Percentiles rank a stretch among this genome's conserved stretches.
phyloP scores from a whole-genome alignment of 1,140 invertebrate species.

The Sweltsa coloradensis region DNA sequence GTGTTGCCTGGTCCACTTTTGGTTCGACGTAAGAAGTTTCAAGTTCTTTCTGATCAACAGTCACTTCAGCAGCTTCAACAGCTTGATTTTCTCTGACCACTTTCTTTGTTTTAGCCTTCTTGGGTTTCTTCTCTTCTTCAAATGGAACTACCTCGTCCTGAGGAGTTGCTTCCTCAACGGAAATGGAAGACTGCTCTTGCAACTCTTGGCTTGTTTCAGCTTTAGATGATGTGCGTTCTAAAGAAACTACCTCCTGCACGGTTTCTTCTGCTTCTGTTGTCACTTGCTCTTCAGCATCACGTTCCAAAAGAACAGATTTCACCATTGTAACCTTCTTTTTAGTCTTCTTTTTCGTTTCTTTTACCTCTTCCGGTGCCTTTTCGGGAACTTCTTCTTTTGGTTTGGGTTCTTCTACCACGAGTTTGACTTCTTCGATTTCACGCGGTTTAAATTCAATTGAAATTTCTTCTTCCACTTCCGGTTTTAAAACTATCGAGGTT shows the following conservation, averaged over 20 bases:
- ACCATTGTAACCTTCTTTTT: background rate
- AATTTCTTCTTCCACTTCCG: background rate
- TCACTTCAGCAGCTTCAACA: slow-evolving; percentile 16
- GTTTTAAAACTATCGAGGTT: background rate
- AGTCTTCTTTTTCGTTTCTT: background rate
- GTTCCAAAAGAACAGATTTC: slow-evolving; percentile 1
- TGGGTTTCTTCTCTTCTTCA: background rate
- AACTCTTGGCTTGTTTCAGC: background rate
- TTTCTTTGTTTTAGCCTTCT: slow-evolving; percentile 6
- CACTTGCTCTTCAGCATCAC: slow-evolving; percentile 4
- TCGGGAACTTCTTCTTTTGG: background rate
- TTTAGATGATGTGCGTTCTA: background rate
- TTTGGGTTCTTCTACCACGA: background rate
- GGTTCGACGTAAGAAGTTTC: slow-evolving; percentile 3
- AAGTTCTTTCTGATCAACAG: slow-evolving; percentile 10
- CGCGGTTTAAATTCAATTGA: background rate
- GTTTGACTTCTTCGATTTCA: background rate
- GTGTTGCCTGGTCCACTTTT: background rate
- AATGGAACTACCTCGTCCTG: background rate
- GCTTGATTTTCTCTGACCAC: slow-evolving; percentile 15
- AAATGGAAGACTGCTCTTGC: background rate
- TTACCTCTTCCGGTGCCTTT: background rate
- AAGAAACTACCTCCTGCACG: background rate
- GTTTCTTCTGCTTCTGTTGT: background rate
- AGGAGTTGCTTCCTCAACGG: background rate